Evolutionary conservation across 1,140 invertebrate species (phyloP).

Genomic region (Drosophila willistoni): DNA sequence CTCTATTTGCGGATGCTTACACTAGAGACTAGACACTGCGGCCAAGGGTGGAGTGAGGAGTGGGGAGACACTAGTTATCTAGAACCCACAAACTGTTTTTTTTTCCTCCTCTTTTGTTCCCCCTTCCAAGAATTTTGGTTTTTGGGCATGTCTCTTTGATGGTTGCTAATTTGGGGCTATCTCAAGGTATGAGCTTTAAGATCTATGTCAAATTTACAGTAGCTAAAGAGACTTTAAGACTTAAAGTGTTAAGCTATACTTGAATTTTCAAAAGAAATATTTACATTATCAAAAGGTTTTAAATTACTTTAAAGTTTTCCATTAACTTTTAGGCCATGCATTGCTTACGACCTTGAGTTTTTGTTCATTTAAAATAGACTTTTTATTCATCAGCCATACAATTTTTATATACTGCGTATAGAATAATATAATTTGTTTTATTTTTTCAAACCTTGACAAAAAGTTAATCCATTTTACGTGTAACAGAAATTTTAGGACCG

Average conservation of each 20-base stretch:
- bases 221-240: neutral
- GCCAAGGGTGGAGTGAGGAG: neutral
- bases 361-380: too few relatives aligned
- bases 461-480: too few relatives aligned
- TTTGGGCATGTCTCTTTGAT: slow-evolving; percentile 28
- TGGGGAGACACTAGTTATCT: slow-evolving; percentile 9
- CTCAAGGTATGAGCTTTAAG: slow-evolving; percentile 22
- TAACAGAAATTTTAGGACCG: too few relatives aligned
- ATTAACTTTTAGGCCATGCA: too few relatives aligned
- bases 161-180: slow-evolving; percentile 35
- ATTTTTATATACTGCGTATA: too few relatives aligned
- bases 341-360: too few relatives aligned
- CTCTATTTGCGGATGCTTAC: slow-evolving; percentile 33
- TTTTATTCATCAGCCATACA: too few relatives aligned
- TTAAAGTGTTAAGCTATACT: neutral
- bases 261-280: neutral
- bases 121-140: slow-evolving; percentile 36
- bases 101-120: too few relatives aligned
- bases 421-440: too few relatives aligned
- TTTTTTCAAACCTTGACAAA: too few relatives aligned
- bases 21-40: neutral
- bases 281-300: neutral
- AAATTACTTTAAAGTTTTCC: too few relatives aligned
- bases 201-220: slow-evolving; percentile 26
- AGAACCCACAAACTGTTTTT: slow-evolving; percentile 26